phyloP scores from a whole-genome alignment of 2,113 vertebrate genomes.

The Pipra filicauda region DNA sequence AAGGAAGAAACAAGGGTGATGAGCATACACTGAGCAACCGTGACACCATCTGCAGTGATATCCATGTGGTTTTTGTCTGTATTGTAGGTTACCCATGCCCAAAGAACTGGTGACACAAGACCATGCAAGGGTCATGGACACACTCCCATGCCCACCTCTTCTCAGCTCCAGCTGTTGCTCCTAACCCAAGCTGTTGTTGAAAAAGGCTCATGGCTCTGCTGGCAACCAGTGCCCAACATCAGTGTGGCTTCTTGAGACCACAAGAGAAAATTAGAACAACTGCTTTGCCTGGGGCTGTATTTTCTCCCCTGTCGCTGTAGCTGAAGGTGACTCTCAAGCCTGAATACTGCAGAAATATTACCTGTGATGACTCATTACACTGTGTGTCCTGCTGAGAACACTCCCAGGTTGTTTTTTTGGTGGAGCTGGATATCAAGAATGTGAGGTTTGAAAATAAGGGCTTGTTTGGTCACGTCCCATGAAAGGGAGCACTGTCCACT shows the following conservation, averaged over 20 bases:
- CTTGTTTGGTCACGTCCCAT: background rate
- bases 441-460: background rate
- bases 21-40: background rate
- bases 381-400: background rate
- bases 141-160: background rate
- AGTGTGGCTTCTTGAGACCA: background rate
- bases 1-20: background rate
- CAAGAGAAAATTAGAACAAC: background rate
- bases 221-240: fast-evolving
- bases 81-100: fast-evolving
- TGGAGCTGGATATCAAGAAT: background rate
- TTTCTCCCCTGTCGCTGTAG: background rate
- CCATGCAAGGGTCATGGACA: fast-evolving
- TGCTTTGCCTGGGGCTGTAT: background rate
- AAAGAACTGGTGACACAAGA: background rate
- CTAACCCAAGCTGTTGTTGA: background rate
- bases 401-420: background rate
- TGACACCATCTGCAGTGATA: background rate
- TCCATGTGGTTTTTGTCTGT: background rate
- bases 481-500: background rate
- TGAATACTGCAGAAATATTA: background rate
- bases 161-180: background rate
- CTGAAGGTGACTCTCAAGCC: background rate
- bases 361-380: background rate
- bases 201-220: background rate